Evolutionary conservation across 2,113 vertebrate genomes (phyloP), one percentile per base, ranked within the genome.

Genomic region (Aix galericulata): DNA sequence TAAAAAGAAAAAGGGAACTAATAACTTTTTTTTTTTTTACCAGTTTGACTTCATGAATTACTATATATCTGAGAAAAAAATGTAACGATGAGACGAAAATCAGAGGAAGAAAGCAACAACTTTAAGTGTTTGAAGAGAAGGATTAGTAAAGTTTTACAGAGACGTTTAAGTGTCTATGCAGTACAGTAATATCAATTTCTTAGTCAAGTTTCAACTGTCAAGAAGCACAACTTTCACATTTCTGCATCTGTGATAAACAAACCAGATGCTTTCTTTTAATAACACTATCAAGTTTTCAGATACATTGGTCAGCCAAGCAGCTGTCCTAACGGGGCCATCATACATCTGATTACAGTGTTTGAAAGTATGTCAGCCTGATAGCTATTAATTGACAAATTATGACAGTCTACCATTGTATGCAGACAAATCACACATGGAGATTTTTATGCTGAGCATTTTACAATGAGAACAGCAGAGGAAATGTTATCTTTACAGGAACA

Each of bases 391-490:
- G 95, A 94, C 79, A 96, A 94, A 91, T 48, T 92, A 55, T 74
- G 38, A 87, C 69, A 89, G 72, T 82, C 66, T 81, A 86, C 71
- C 48, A 72, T 21, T 55, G 48, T 55, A 18, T 48, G 25, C n/a
- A 84, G 55, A 71, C 72, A 97, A 94, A 94, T 83, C 86, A 74
- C 29, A 94, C 58, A 82, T 59, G 66, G 71, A 92, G 22, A 22
- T 23, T 89, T 89, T 78, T 56, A 36, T 89, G 84, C 40, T 81
- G 58, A 40, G 60, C 83, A 93, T 80, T 83, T 95, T 74, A 86
- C 3, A 6, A 36, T 7, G 48, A 92, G 67, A 86, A 97, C 97
- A 95, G 97, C 93, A 98, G 97, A 98, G 97, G 97, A 97, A 97
- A 97, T 96, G 95, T 97, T 97, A 97, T 96, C 97, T 97, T 97